A percentile compares a stretch with the other conserved stretches of the same genome.
These are phyloP conservation scores for Xylophagus ater DNA, from an alignment of 2,888 invertebrate species.

Conservation along the genomic window DNA sequence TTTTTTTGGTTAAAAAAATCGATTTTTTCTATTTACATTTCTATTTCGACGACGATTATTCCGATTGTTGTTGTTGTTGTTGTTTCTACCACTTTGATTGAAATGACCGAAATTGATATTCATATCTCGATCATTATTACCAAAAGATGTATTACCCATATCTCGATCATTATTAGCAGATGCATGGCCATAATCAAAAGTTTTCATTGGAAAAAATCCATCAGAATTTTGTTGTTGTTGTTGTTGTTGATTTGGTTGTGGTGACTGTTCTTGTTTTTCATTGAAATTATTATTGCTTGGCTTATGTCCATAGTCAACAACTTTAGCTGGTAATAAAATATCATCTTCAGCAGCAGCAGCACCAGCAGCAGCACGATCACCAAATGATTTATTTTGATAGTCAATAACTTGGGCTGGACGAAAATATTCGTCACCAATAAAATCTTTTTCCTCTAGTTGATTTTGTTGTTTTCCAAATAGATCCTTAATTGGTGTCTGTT, in stretches of 20 bases:
- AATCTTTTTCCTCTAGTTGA: too few relatives aligned
- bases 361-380: background rate
- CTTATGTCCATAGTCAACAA: constrained; percentile 63
- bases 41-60: background rate
- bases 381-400: constrained; percentile 51
- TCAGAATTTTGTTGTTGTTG: too few relatives aligned
- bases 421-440: constrained; percentile 43
- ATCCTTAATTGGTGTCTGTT: background rate
- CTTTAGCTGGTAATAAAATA: constrained; percentile 44
- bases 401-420: constrained; percentile 54
- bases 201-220: constrained; percentile 52
- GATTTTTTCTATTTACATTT: too few relatives aligned
- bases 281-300: constrained; percentile 24
- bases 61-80: background rate
- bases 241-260: too few relatives aligned
- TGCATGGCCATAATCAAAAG: constrained; percentile 60
- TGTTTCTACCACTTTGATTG: constrained; percentile 2
- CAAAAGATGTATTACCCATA: background rate
- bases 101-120: constrained; percentile 2
- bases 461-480: too few relatives aligned
- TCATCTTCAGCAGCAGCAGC: constrained; percentile 33
- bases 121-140: background rate
- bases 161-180: constrained; percentile 16
- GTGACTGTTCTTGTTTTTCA: constrained; percentile 18
- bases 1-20: too few relatives aligned